Evolutionary conservation across 2,113 vertebrate genomes (phyloP), one percentile per base, ranked within the genome.

Genomic region (Nettapus auritus): DNA sequence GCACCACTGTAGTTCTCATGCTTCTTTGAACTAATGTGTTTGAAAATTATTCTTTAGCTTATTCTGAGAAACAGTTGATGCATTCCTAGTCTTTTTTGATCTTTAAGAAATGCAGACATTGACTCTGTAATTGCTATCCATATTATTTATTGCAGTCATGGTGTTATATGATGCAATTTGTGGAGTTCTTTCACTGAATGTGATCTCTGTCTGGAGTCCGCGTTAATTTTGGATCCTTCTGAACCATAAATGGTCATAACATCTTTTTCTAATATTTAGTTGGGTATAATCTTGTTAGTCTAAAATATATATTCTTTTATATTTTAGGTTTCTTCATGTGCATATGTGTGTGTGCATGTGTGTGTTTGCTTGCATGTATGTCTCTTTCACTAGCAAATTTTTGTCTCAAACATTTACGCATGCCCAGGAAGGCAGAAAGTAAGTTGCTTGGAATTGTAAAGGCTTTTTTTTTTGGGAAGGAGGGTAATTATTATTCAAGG

Each of bases 211-310:
- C 97, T 93, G 94, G 94, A 97, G 97, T 95, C 96, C 97, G 94
- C 92, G 86, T 97, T 97, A 97, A 96, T 97, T 97, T 98, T 97
- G 98, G 97, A 97, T 97, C 95, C 93, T 93, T 97, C 87, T 97
- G 97, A 93, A 94, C 94, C 94, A 81, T 73, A 96, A 96, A 97
- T 88, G 97, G 96, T 96, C 96, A 95, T 94, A 89, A 96, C 97
- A 95, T 96, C 93, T 97, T 98, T 98, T 97, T 97, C 94, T 96
- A 97, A 97, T 97, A 88, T 95, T 95, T 71, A 74, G 82, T 92
- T 97, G 97, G 97, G 94, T 94, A 64, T 92, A 34, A 67, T 88
- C 91, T 87, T 44, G 92, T 84, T 68, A 79, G 64, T 68, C 64
- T 73, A 77, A 93, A 85, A 91, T 84, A 46, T 53, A 63, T 93